These are phyloP conservation scores for Drosophila nr. perissopoda DNA, from an alignment of 2,888 invertebrate species.

Conservation along the genomic window DNA sequence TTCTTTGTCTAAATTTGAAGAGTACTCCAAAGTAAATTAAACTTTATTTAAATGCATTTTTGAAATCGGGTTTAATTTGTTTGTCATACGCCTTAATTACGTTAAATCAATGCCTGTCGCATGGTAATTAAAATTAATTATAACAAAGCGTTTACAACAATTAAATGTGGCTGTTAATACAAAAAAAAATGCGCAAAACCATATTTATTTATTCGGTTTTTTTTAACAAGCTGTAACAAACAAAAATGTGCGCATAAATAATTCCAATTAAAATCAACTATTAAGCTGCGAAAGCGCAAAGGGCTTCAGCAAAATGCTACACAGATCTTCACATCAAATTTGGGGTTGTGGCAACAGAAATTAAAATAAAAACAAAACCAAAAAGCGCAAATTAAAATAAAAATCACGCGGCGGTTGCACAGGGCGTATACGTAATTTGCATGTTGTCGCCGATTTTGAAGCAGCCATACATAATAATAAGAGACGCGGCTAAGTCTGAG, in stretches of 20 bases:
- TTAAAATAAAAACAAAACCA: background rate
- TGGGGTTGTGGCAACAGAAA: slow-evolving; percentile 1
- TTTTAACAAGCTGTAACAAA: background rate
- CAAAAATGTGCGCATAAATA: slow-evolving; percentile 8
- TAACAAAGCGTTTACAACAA: slow-evolving; percentile 21
- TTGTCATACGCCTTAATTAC: slow-evolving; percentile 21
- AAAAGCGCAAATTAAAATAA: background rate
- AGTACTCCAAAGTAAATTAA: slow-evolving; percentile 16
- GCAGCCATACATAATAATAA: slow-evolving; percentile 45
- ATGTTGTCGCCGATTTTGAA: slow-evolving; percentile 24
- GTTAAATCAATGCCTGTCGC: slow-evolving; percentile 20
- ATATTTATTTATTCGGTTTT: background rate
- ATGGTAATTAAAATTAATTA: slow-evolving; percentile 40
- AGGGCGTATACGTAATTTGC: slow-evolving; percentile 49
- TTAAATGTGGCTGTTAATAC: slow-evolving; percentile 18
- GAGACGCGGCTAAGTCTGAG: slow-evolving; percentile 74
- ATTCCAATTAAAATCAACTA: slow-evolving; percentile 38
- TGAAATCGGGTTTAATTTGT: background rate
- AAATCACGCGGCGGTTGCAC: slow-evolving; percentile 27
- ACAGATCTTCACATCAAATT: slow-evolving; percentile 7
- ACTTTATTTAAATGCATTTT: slow-evolving; percentile 9
- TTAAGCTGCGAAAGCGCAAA: slow-evolving; percentile 18
- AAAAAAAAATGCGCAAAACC: background rate
- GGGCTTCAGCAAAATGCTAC: background rate
- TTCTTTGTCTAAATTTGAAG: background rate